A percentile compares a stretch with the other conserved stretches of the same genome.
These are phyloP conservation scores for Felis catus DNA, from an alignment of 2,113 vertebrate species.

Conservation along the genomic window F.catus_Fca126_mat1.0 CM031416.1:108377001-108377500, in stretches of 20 bases:
- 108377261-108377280: background rate
- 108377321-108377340: background rate
- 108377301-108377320: background rate
- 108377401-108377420: slow-evolving; percentile 54
- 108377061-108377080: slow-evolving; percentile 24
- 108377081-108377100: slow-evolving; percentile 67
- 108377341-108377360: background rate
- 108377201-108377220: slow-evolving; percentile 3
- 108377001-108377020: slow-evolving; percentile 24
- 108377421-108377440: slow-evolving; percentile 47
- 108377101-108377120: slow-evolving; percentile 74
- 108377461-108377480: background rate
- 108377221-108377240: background rate
- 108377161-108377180: background rate
- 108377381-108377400: slow-evolving; percentile 54
- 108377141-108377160: slow-evolving; percentile 17
- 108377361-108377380: slow-evolving; percentile 23
- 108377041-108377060: background rate
- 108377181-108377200: slow-evolving; percentile 64
- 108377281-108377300: background rate
- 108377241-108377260: background rate
- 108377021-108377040: slow-evolving; percentile 55
- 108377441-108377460: slow-evolving; percentile 61
- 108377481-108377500: background rate
- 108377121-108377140: slow-evolving; percentile 23